phyloP scores from a whole-genome alignment of 2,113 vertebrate species.

The Oreochromis tanganicae region DNA sequence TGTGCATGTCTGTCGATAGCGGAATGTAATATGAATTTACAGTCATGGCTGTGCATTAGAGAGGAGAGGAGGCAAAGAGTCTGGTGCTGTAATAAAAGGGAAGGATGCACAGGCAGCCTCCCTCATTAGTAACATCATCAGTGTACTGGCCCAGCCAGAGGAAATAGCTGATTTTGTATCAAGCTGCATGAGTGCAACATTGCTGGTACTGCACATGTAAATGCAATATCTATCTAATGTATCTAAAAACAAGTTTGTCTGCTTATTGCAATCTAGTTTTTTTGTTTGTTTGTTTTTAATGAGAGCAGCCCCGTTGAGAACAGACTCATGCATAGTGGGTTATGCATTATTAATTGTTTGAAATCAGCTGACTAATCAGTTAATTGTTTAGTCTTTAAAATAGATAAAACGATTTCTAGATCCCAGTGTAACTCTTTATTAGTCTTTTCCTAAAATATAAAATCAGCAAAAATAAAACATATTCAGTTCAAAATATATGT shows the following conservation, averaged over 20 bases:
- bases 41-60: neutral
- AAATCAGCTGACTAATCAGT: neutral
- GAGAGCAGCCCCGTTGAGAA: neutral
- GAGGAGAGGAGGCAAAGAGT: neutral
- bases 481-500: neutral
- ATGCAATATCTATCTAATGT: neutral
- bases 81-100: slow-evolving; percentile 34
- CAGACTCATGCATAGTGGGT: neutral
- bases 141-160: slow-evolving; percentile 15
- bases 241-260: neutral
- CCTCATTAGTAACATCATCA: slow-evolving; percentile 46
- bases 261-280: neutral
- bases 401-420: neutral
- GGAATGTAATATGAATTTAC: slow-evolving; percentile 10
- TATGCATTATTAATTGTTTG: neutral
- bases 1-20: slow-evolving; percentile 3
- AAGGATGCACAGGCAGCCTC: slow-evolving; percentile 18
- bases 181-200: slow-evolving; percentile 13
- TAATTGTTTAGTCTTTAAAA: neutral
- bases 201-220: neutral
- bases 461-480: neutral
- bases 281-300: neutral
- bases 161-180: slow-evolving; percentile 36
- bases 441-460: neutral
- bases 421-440: neutral